phyloP scores from a whole-genome alignment of 2,888 invertebrate species.

The Diarsia brunnea region DNA sequence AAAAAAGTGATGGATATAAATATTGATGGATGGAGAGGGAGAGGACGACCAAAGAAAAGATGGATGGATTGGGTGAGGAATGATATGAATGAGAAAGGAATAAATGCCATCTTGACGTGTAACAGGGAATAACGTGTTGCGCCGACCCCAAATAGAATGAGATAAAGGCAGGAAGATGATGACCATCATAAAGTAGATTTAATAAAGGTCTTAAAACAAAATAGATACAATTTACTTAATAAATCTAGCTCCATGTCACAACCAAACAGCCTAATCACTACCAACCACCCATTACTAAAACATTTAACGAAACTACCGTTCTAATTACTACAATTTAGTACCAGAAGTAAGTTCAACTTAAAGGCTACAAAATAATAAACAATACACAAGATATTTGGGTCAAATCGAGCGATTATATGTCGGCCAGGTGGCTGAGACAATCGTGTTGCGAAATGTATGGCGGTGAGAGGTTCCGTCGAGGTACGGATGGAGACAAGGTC shows the following conservation, averaged over 20 bases:
- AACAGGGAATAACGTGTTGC: too few species aligned
- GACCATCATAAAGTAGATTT: too few species aligned
- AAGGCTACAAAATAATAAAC: conserved; percentile 57
- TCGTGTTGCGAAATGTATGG: conserved; percentile 67
- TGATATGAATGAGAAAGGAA: too few species aligned
- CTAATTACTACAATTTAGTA: conserved; percentile 26
- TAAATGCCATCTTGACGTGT: too few species aligned
- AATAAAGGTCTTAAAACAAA: neutral
- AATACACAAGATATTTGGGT: conserved; percentile 65
- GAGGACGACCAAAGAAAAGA: too few species aligned
- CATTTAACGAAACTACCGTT: conserved; percentile 18
- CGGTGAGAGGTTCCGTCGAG: conserved; percentile 66
- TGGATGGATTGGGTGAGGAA: too few species aligned
- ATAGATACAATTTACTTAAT: neutral
- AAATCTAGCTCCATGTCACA: neutral
- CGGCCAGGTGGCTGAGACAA: conserved; percentile 67
- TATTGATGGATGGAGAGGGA: too few species aligned
- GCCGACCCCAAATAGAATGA: too few species aligned
- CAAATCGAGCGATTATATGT: conserved; percentile 63
- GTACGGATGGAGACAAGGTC: conserved; percentile 68
- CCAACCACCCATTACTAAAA: neutral
- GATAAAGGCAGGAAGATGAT: too few species aligned
- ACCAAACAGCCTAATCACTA: conserved; percentile 11
- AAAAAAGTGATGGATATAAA: too few species aligned
- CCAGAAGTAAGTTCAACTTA: conserved; percentile 19